Evolutionary conservation across 1,140 invertebrate species (phyloP), one percentile per base, ranked within the genome.

Genomic region (Drosophila rhopaloa): DNA sequence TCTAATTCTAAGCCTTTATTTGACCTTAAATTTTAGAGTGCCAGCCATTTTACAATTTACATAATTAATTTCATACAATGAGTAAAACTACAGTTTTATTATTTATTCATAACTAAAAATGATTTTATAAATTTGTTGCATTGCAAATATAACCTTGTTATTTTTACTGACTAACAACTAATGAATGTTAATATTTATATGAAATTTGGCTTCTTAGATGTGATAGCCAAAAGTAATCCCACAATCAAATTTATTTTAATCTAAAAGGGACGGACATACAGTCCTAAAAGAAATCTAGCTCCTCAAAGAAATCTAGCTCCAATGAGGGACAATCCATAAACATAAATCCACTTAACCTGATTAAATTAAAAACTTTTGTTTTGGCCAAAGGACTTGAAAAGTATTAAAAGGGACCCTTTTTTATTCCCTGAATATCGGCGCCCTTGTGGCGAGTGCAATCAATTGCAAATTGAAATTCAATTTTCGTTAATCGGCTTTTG

Each of bases 401-500:
- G 38, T 38, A 53, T 53, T 68, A 38, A 29, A 43, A 51, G 24
- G 61, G 48, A 19, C 11, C 54, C 46, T 47, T 56, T 72, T 61
- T 46, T 11, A 6, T 13, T 32, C n/a, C 37, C n/a, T 37, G 43
- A 32, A 59, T n/a, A 35, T 41, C 19, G 16, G n/a, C 19, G 37
- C 51, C 29, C 55, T 43, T 57, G 61, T 41, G 60, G 72, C 37
- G 48, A 83, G 65, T 89, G 79, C 80, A 84, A 89, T 89, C 85
- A 81, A 82, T 84, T 80, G 63, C 73, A 78, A 88, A 88, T 81
- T 68, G 68, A 75, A 89, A 89, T 90, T 89, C 68, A 89, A 90
- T 89, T 89, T 83, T 81, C 77, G 62, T 81, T 89, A 90, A 89
- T 89, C 84, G 77, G 85, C 81, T 89, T 89, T 73, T 66, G 65